Base-by-base conservation (phyloP, 1,140 invertebrate species). In the Homarus americanus region DNA sequence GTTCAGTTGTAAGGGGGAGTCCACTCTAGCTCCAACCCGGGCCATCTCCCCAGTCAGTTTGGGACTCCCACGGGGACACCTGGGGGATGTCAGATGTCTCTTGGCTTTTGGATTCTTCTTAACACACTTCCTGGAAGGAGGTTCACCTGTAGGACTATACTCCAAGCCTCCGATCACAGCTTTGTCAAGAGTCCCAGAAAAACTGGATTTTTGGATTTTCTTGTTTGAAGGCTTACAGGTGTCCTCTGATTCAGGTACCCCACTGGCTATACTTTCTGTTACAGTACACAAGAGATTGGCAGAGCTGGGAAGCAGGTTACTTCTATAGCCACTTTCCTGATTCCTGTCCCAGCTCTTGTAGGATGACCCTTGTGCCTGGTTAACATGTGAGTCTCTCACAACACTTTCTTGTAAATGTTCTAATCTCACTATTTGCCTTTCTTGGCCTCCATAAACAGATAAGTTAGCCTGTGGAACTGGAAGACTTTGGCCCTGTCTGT, bases 31-130 rank as follows among this genome's bases (percentile, higher is more conserved):
- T 83, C 82, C 82, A 28, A 83, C 53, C 82, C 82, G 69, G 53
- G 82, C 82, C 82, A 83, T 63, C 63, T 83, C 82, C 82, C 82
- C 82, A 63, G 82, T 69, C 82, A 83, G 38, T 66, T 63, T 83
- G 58, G 82, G 63, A 69, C 63, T 66, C 63, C 82, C 58, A 9
- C 82, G 82, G 10, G 53, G 38, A 63, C 82, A 58, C 49, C 82
- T 83, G 17, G 82, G 82, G 38, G 82, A 66, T 28, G 82, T 83
- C n/a, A 83, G 82, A 63, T 63, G 63, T 32, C 82, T 36, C 82
- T 66, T 83, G 82, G 58, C 63, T 83, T 83, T 83, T 36, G 58
- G 63, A 66, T 53, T 83, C 82, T 83, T 83, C 82, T 66, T 83
- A 38, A 40, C 38, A 40, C 24, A 40, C 63, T 40, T 34, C 38